Base-by-base conservation (phyloP, 2,797 vertebrate genomes). In the Danio albolineatus region DNA sequence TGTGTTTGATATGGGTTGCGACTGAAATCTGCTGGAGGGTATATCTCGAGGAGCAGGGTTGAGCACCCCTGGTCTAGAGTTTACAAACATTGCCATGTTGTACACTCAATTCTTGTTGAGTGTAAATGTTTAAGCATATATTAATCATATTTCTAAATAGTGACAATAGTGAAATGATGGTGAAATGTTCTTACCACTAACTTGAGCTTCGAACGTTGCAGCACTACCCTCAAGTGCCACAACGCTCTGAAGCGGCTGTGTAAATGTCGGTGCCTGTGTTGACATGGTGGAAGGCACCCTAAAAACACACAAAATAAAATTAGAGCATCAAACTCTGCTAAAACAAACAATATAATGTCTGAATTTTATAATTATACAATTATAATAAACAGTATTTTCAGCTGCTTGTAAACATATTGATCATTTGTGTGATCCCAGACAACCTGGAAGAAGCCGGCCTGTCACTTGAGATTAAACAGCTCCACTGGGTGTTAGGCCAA, bases 171-270 rank as follows among this genome's bases (percentile, higher is more conserved):
- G n/a, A 13, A 57, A 66, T 60, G 16, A 49, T 69, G 49, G 77
- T 21, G 16, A 41, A 69, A 70, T 8, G 13, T n/a, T 8, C 97
- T 98, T 96, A 98, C 97, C 97, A 94, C 96, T 98, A 91, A 99
- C 90, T 90, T 97, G 96, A 94, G 96, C 97, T 95, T 98, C 93
- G 94, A 98, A 98, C 94, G 95, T 96, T 93, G 97, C 97, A 13
- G 97, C 93, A 98, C 97, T 98, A 97, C 97, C 97, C 97, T 99
- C 98, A 78, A 99, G 96, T 97, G 95, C 97, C 93, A 96, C 95
- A 95, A 95, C 96, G 59, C 97, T 98, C 95, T 99, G 97, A 90
- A 99, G 93, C 1, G 97, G 98, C 93, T 98, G 97, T 2, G 92
- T 96, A 89, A 99, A 99, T 1, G 97, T 97, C 84, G 97, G 98